phyloP scores from a whole-genome alignment of 2,888 invertebrate species.

The Harpalus rubripes region DNA sequence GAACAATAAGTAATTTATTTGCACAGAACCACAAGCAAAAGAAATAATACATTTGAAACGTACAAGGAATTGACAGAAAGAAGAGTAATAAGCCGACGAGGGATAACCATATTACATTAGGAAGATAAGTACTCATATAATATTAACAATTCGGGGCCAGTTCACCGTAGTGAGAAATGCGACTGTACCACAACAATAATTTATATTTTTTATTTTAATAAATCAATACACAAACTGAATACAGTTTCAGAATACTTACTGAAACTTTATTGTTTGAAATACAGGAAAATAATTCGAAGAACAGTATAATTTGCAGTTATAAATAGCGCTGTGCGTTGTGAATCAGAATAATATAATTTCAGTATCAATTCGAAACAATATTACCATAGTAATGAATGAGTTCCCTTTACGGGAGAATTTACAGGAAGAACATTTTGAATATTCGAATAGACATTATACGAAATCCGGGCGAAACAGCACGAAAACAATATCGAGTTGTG shows the following conservation, averaged over 20 bases:
- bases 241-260: background rate
- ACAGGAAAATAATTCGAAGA: background rate
- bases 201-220: background rate
- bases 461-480: constrained; percentile 15
- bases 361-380: constrained; percentile 5
- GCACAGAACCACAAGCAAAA: too few species aligned
- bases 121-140: too few species aligned
- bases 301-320: background rate
- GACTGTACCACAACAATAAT: background rate
- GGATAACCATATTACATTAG: too few species aligned
- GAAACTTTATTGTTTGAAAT: background rate
- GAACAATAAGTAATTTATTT: too few species aligned
- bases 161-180: too few species aligned
- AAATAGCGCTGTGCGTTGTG: background rate
- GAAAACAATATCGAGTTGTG: constrained; percentile 24
- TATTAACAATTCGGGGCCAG: too few species aligned
- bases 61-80: too few species aligned
- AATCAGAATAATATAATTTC: constrained; percentile 10
- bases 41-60: too few species aligned
- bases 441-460: constrained; percentile 17
- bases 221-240: background rate
- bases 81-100: too few species aligned
- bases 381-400: constrained; percentile 27
- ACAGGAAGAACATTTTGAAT: constrained; percentile 17
- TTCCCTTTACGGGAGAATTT: constrained; percentile 13